Base-by-base conservation (phyloP, 2,888 invertebrate genomes). In the Lithodes maja region DNA sequence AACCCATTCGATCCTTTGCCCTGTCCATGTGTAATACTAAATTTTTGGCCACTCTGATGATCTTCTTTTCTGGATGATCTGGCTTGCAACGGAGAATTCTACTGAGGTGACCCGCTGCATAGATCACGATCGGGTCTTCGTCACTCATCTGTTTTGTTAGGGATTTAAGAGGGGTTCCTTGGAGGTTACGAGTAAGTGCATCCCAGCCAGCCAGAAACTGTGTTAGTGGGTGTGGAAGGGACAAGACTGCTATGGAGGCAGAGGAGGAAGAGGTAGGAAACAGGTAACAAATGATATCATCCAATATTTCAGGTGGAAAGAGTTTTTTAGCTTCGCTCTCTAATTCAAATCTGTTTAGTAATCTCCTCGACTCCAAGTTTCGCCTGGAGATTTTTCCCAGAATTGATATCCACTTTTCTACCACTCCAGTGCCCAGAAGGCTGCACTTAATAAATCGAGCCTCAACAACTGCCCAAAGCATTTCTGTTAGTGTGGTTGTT, bases 11-110 rank as follows among this genome's bases (percentile, higher is more conserved):
- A 54, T 90, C 89, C 7, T 86, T 82, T 2, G 90, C 87, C 2
- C 81, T 52, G 17, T 91, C 91, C 74, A 83, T 90, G 71, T 88
- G 85, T n/a, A 90, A 81, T 12, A 87, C 79, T 2, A 91, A 85
- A 74, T 89, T 89, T 49, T 86, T 88, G 33, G 83, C 75, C 7
- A 61, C 86, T 53, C 91, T 83, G 2, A 78, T 50, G 9, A 87
- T 53, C 33, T 83, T 85, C 54, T 90, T 88, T 7, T 91, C 87
- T 2, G 61, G 54, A 9, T n/a, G 33, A 5, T 74, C 17, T 2
- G 80, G 77, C 7, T 84, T 17, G 49, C 61, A 33, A 7, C 75
- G 12, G 52, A 88, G 74, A 33, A 71, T n/a, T 17, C 86, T 85
- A 33, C 17, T 17, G 15, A 90, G 33, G 68, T 90, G 90, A 2